Evolutionary conservation across 2,113 vertebrate species (phyloP), one percentile per base, ranked within the genome.

Genomic region (Isichthys henryi): DNA sequence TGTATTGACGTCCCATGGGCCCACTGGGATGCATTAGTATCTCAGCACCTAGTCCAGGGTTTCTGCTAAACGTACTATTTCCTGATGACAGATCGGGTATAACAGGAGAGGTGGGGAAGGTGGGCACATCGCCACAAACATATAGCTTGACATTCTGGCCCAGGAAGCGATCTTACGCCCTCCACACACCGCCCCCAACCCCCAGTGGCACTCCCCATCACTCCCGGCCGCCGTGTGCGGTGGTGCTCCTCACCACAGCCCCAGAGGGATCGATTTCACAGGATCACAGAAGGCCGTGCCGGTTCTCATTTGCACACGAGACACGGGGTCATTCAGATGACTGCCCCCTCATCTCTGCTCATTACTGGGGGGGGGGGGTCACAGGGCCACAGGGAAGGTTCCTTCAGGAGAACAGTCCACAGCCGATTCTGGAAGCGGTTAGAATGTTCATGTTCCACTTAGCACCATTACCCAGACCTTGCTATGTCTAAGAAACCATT

Each of bases 211-310:
- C 56, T n/a, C 56, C 6, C 10, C 3, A 9, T 17, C 19, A 23
- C 56, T 62, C 87, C 10, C 7, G 21, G 27, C 74, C 90, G 53
- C 53, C 53, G 53, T 56, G 53, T 56, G 53, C 21, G 19, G 53
- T 21, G 19, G 21, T 5, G 21, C 53, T 2, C 15, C 39, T 48
- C 50, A 11, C 21, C 77, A 46, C 23, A 2, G 88, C 90, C 93
- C 90, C 92, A 86, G 90, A 93, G 93, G 93, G 94, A 94, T 94
- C 92, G 90, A 95, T 95, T 95, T 95, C 94, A 94, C 90, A 90
- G 94, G 93, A 94, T 95, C 93, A 94, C 93, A 92, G 92, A 45
- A 45, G 92, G 84, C 70, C 91, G 91, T 88, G 91, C 90, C 91
- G 93, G 93, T 95, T 96, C 95, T 94, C 95, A 95, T 94, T 92